These are phyloP conservation scores for Amphipoea lucens DNA, from an alignment of 2,888 invertebrate species.

Conservation along the genomic window DNA sequence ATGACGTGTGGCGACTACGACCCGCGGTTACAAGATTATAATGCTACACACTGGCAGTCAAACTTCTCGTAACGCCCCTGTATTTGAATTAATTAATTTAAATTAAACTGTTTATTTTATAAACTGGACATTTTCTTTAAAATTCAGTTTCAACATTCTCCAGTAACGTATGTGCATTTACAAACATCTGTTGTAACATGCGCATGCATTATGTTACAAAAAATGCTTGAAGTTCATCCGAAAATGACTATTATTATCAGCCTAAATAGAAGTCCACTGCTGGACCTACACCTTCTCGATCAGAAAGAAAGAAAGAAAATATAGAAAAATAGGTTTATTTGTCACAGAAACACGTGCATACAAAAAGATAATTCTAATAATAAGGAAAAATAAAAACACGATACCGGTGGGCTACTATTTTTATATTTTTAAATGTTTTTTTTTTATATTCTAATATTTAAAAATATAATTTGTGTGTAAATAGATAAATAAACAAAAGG, in stretches of 20 bases:
- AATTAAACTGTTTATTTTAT: background rate
- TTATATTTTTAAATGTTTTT: no score
- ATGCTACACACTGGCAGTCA: constrained; percentile 47
- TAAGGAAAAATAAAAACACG: no score
- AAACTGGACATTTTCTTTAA: background rate
- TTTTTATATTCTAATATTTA: no score
- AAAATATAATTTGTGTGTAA: no score
- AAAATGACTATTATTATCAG: background rate
- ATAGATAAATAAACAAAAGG: no score
- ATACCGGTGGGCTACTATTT: no score
- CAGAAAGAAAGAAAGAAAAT: no score
- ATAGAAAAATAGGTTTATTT: no score
- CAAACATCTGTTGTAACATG: background rate
- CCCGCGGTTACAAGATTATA: constrained; percentile 68
- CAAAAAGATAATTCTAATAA: no score
- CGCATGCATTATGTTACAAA: background rate
- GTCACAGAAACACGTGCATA: no score
- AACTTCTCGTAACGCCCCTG: constrained; percentile 15
- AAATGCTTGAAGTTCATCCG: background rate
- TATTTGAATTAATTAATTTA: background rate
- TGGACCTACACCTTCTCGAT: background rate
- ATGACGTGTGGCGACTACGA: constrained; percentile 73
- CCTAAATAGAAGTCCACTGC: background rate
- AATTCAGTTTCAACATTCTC: background rate
- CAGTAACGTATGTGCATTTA: background rate